Evolutionary conservation across 2,797 vertebrate genomes (phyloP).

Genomic region (Scolopax bukidnonensis): DNA sequence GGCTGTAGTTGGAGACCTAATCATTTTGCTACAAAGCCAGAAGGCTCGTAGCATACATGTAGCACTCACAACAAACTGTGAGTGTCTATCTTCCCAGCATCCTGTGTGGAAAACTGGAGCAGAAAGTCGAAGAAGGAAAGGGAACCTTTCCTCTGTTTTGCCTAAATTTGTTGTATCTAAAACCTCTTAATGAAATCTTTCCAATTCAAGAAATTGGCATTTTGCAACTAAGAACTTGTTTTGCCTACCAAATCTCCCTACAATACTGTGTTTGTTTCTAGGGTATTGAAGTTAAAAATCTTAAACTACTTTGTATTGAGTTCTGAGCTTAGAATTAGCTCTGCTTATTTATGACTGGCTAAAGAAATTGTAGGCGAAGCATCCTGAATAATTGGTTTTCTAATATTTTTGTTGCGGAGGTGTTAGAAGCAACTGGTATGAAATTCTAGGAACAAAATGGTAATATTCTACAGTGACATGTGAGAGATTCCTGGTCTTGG

Average conservation of each 20-base stretch:
- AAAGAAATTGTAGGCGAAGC: conserved; percentile 2
- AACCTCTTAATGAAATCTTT: not conserved
- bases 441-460: not conserved
- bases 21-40: not conserved
- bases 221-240: not conserved
- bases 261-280: not conserved
- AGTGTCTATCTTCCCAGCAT: not conserved
- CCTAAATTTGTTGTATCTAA: not conserved
- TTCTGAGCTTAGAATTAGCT: not conserved
- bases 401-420: not conserved
- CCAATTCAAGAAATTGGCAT: not conserved
- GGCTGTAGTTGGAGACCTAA: not conserved
- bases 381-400: not conserved
- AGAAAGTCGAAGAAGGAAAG: not conserved
- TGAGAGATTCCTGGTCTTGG: not conserved
- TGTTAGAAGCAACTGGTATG: not conserved
- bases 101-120: not conserved
- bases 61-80: not conserved
- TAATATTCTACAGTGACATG: not conserved
- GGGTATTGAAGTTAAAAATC: not conserved
- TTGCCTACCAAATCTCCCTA: not conserved
- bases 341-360: not conserved
- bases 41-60: not conserved
- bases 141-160: not conserved
- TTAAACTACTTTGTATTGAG: not conserved